A percentile compares a stretch with the other conserved stretches of the same genome.
Evolutionary conservation across 1,140 invertebrate genomes (phyloP).

Genomic region (Sycophila sp.): DNA sequence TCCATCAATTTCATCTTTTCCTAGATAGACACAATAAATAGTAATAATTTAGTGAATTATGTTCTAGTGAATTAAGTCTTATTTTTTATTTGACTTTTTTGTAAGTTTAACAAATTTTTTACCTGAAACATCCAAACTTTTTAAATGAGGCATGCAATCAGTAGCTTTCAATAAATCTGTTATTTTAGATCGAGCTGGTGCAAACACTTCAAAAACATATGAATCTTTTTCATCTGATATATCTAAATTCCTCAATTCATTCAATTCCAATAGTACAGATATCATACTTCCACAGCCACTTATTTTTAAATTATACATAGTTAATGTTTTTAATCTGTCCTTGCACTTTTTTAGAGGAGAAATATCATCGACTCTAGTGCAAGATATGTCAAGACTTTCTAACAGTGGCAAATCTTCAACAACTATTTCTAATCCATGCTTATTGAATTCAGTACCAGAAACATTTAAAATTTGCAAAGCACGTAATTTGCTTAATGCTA

Average conservation of each 20-base stretch:
- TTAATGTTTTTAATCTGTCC: slow-evolving; percentile 71
- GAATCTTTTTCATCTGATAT: slow-evolving; percentile 72
- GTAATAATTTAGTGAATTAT: too few relatives aligned
- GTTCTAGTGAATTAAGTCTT: too few relatives aligned
- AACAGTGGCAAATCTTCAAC: slow-evolving; percentile 76
- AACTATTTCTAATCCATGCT: slow-evolving; percentile 75
- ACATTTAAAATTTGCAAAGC: slow-evolving; percentile 77
- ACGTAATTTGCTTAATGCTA: slow-evolving; percentile 69
- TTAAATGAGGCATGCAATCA: slow-evolving; percentile 70
- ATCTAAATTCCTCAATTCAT: slow-evolving; percentile 72
- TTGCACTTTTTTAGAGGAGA: slow-evolving; percentile 72
- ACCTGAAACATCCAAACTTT: slow-evolving; percentile 79
- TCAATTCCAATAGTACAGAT: slow-evolving; percentile 70
- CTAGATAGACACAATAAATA: too few relatives aligned
- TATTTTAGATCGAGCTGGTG: slow-evolving; percentile 62
- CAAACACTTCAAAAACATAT: slow-evolving; percentile 65
- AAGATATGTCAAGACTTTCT: slow-evolving; percentile 78
- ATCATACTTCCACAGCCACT: slow-evolving; percentile 64
- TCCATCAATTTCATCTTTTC: slow-evolving; percentile 69
- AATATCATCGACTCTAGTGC: slow-evolving; percentile 76
- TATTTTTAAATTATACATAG: slow-evolving; percentile 75
- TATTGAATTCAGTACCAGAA: slow-evolving; percentile 78
- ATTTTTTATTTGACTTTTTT: neutral
- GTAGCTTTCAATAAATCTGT: slow-evolving; percentile 65
- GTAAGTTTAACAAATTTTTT: neutral